Base-by-base conservation (phyloP, 2,888 invertebrate species). In the Troilus luridus region DNA sequence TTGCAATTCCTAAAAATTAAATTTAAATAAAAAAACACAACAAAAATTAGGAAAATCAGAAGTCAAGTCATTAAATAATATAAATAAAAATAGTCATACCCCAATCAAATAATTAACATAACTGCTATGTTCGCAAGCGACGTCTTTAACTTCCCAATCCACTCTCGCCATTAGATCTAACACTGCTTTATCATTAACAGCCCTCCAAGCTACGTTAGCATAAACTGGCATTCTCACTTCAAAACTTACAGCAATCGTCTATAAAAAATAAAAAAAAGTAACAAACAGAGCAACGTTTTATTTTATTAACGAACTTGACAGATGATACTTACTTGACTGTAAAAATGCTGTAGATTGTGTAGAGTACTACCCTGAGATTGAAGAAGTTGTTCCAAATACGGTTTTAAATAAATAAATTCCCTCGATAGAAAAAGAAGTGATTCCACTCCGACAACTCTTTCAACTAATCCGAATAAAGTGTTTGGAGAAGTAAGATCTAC, bases 81-180 rank as follows among this genome's bases (percentile, higher is more conserved):
- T 81, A 41, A 85, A 90, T 58, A 88, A 60, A 24, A 88, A 60
- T 88, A 94, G 94, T 94, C 94, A 96, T 41, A 41, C 96, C 94
- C 95, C 94, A 67, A 97, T 95, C 89, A 98, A 95, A 93, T 96
- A 95, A 93, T 98, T 97, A 19, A 98, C 96, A 94, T 99, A 99
- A 5, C 95, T 95, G 93, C 98, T 99, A 94, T 99, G 99, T 93
- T 99, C 98, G 0, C 98, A 98, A 94, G 98, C 98, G 0, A 99
- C 98, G 93, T 98, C 98, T 95, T 98, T 98, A 92, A 99, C 96
- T 94, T 98, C 96, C 99, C 99, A 99, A 94, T 97, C 97, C 0
- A 99, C 98, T 94, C 97, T 97, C 91, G 97, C 97, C 97, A 99
- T 99, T n/a, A 97, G 96, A 92, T 96, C 95, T 14, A 99, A 94